Percentiles rank a stretch among this genome's conserved stretches.
phyloP scores from a whole-genome alignment of 2,113 vertebrate genomes.

The Pelecanoides urinatrix region DNA sequence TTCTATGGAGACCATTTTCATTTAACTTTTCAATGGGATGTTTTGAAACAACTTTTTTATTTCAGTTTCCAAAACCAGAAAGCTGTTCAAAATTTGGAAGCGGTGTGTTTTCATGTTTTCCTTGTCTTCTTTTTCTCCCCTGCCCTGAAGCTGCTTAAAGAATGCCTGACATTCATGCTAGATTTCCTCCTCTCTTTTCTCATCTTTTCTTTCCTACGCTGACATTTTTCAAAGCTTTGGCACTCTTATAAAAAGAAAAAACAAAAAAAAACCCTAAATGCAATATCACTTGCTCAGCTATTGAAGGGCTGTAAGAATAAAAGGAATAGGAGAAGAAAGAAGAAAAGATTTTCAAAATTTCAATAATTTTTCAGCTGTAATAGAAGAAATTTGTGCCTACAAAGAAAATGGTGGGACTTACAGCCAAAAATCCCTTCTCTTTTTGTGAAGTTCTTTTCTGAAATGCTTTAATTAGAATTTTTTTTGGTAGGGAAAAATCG shows the following conservation, averaged over 20 bases:
- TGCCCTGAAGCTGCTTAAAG: neutral
- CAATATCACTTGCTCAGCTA: neutral
- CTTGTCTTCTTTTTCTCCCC: neutral
- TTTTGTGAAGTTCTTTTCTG: neutral
- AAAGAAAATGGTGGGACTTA: neutral
- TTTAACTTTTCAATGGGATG: neutral
- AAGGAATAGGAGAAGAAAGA: neutral
- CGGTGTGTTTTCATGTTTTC: neutral
- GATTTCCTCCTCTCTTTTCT: neutral
- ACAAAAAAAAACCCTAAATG: neutral
- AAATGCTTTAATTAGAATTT: neutral
- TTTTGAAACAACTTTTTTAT: neutral
- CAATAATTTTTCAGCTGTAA: neutral
- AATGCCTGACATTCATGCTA: rapidly evolving
- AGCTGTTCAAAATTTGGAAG: neutral
- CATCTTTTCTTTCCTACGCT: neutral
- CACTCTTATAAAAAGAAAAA: neutral
- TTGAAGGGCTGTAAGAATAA: neutral
- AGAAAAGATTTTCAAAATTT: neutral
- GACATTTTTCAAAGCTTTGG: neutral
- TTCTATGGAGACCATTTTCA: neutral
- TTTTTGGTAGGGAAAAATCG: neutral
- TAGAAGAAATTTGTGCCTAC: neutral
- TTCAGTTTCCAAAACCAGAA: neutral
- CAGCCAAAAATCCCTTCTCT: neutral